Base-by-base conservation (phyloP, 2,113 vertebrate species). In the Fregetta grallaria region DNA sequence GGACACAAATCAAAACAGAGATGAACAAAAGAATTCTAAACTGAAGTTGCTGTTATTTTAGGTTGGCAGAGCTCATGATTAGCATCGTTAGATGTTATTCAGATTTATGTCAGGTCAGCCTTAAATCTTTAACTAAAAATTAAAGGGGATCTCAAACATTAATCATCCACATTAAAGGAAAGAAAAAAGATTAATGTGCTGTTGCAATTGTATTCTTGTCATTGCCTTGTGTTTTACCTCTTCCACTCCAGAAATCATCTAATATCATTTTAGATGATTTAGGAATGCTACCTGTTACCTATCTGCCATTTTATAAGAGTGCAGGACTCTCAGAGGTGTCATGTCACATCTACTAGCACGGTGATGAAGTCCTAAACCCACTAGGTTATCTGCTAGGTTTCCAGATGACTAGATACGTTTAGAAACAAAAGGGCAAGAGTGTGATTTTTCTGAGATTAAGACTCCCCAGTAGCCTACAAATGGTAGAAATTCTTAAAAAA, bases 81-180 rank as follows among this genome's bases (percentile, higher is more conserved):
- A 93, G 5, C 61, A 49, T 70, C 76, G 88, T 92, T n/a, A 79
- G 61, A 45, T 20, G 3, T 32, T 79, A 66, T 86, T 91, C 59
- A 94, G 44, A 65, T 78, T 94, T 91, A 68, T 65, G 66, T 89
- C 56, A 88, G 50, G 32, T 44, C 52, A 80, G 38, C 6, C 53
- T 92, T 87, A 92, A 45, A 82, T 85, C 70, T 89, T 82, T 77
- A 92, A 77, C 76, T 20, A 50, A 84, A 92, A 93, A 88, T 77
- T 92, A 80, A 88, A 88, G 12, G 27, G 4, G 87, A 78, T 50
- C 27, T 79, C 36, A 94, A 96, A 86, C 3, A 58, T 63, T 59
- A 59, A 89, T 88, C 44, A 93, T 45, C 9, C 9, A 56, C 30
- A 61, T 75, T 73, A 91, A 79, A 91, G 44, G 65, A 90, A 92